Evolutionary conservation across 2,797 vertebrate species (phyloP).

Genomic region (Anguilla obscura): DNA sequence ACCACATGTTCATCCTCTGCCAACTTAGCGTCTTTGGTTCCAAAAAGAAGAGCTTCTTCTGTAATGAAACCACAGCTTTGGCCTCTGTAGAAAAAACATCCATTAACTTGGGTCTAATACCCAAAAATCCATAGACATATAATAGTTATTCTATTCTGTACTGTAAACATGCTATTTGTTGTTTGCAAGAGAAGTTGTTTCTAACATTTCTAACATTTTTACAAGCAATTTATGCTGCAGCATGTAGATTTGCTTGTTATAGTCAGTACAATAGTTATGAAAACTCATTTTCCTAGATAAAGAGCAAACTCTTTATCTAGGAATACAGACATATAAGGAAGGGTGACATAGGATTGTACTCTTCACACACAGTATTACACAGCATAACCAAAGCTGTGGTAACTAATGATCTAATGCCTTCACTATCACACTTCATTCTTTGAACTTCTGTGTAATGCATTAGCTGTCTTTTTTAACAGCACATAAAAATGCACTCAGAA

Average conservation of each 20-base stretch:
- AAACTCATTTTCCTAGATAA: background rate
- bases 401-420: background rate
- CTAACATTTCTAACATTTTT: background rate
- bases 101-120: slow-evolving; percentile 31
- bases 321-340: background rate
- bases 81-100: slow-evolving; percentile 12
- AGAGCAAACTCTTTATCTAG: no score
- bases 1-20: slow-evolving; percentile 7
- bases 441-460: background rate
- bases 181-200: background rate
- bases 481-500: background rate
- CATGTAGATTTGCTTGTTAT: background rate
- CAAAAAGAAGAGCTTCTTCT: slow-evolving; percentile 22
- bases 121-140: background rate
- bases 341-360: background rate
- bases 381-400: background rate
- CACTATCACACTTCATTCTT: background rate
- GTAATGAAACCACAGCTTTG: slow-evolving; percentile 31
- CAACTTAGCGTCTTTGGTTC: slow-evolving; percentile 6
- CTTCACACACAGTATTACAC: background rate
- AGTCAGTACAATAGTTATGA: background rate
- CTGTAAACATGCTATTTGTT: background rate
- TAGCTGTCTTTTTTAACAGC: background rate
- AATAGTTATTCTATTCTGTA: background rate
- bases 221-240: background rate